Base-by-base conservation (phyloP, 2,113 vertebrate species). In the Gasterosteus aculeatus region DNA sequence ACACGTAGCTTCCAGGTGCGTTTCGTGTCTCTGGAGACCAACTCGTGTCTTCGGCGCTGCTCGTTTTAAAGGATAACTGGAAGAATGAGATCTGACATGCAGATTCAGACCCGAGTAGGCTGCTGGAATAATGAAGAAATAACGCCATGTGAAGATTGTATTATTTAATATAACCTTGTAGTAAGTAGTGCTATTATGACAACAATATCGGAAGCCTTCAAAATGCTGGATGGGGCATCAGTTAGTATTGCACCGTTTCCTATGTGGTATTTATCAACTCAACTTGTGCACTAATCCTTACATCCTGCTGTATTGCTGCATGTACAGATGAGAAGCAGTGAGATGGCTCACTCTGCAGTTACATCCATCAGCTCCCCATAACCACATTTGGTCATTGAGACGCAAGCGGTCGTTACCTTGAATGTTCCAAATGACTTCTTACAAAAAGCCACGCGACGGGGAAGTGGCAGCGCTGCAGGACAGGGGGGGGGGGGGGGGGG, bases 1-100 rank as follows among this genome's bases (percentile, higher is more conserved):
- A 51, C 56, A 19, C 5, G 57, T 14, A n/a, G 65, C 68, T 83
- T 53, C 11, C 46, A 73, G 42, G 62, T 9, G 29, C 18, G 22
- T 33, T 57, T 75, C 57, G 29, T 39, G 56, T 62, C 49, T 29
- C 67, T 16, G 16, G 29, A 64, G 59, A 66, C 26, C 39, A 39
- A 58, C 49, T 22, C 10, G 8, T 10, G 31, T 47, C 8, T 10
- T 56, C 16, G 1, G 19, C 26, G 31, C 11, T 41, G 15, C 33
- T 42, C 6, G 19, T 38, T n/a, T 39, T 38, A n/a, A 46, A 67
- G 53, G 39, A 15, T 9, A 16, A 42, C 33, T 59, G 14, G 29
- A 39, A 31, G 60, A 64, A 35, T 8, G 35, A 18, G 46, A 47
- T 7, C 10, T 19, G 51, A 47, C 22, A 56, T 56, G 39, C 5